Base-by-base conservation (phyloP, 2,797 vertebrate species). In the Coccyzus lansbergi region DNA sequence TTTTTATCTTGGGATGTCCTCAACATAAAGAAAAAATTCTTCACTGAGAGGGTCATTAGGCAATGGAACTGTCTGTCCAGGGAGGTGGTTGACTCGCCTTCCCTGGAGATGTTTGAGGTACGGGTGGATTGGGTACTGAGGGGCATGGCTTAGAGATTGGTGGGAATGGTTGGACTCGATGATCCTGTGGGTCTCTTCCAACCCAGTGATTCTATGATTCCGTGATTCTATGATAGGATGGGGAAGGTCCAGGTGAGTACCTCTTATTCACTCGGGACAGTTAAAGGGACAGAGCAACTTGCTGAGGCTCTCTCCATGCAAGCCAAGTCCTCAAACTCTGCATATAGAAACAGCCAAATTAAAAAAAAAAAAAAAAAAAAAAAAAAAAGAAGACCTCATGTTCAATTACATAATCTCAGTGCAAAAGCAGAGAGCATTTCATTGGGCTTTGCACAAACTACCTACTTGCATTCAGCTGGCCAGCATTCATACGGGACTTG, bases 1-100 rank as follows among this genome's bases (percentile, higher is more conserved):
- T 64, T 24, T 19, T 12, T 10, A 1, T 0, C 21, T 64, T 63
- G 59, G 28, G 38, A 82, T 52, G 15, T 1, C 0, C 15, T n/a
- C n/a, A n/a, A n/a, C n/a, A n/a, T n/a, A n/a, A n/a, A n/a, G n/a
- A n/a, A n/a, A n/a, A n/a, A n/a, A n/a, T n/a, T n/a, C n/a, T n/a
- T n/a, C n/a, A n/a, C n/a, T n/a, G n/a, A n/a, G n/a, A n/a, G n/a
- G n/a, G n/a, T n/a, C n/a, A n/a, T n/a, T n/a, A n/a, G n/a, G n/a
- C n/a, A n/a, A n/a, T n/a, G n/a, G n/a, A n/a, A n/a, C n/a, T n/a
- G n/a, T n/a, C n/a, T n/a, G n/a, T n/a, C n/a, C n/a, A n/a, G n/a
- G n/a, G n/a, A n/a, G n/a, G n/a, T n/a, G n/a, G n/a, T n/a, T n/a
- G n/a, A n/a, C n/a, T n/a, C n/a, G n/a, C n/a, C n/a, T n/a, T n/a